Conservation (phyloP, 2,888 invertebrate species). For the Mystacides longicornis region DNA sequence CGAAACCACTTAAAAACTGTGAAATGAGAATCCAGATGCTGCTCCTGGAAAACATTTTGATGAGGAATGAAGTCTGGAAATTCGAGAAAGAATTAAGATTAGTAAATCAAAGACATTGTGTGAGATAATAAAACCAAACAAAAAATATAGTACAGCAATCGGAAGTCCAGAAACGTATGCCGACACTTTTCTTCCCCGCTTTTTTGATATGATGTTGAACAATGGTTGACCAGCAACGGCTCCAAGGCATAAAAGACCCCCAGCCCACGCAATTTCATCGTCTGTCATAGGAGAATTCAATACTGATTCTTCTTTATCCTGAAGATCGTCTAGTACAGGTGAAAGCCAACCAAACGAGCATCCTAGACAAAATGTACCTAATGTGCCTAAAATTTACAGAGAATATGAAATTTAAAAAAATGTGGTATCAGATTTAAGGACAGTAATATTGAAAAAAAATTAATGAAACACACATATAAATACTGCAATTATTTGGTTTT, state of each 20-base stretch:
- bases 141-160: no score
- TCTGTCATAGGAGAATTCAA: conserved; percentile 17
- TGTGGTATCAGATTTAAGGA: background rate
- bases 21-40: conserved; percentile 42
- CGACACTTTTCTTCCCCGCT: conserved; percentile 20
- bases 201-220: conserved; percentile 17
- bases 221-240: conserved; percentile 17
- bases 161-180: conserved; percentile 21
- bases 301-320: background rate
- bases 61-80: conserved; percentile 49
- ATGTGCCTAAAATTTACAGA: conserved; percentile 12
- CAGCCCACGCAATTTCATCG: conserved; percentile 18
- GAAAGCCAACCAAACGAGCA: conserved; percentile 24
- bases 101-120: no score
- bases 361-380: conserved; percentile 23
- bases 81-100: background rate
- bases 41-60: conserved; percentile 44
- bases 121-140: no score
- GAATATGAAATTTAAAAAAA: background rate
- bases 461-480: conserved; percentile 20
- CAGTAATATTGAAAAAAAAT: no score
- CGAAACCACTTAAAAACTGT: conserved; percentile 51
- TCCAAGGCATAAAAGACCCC: conserved; percentile 16
- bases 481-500: conserved; percentile 23
- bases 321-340: conserved; percentile 16